Conservation (phyloP, 1,140 invertebrate genomes). For the Phymastichus coffea region DNA sequence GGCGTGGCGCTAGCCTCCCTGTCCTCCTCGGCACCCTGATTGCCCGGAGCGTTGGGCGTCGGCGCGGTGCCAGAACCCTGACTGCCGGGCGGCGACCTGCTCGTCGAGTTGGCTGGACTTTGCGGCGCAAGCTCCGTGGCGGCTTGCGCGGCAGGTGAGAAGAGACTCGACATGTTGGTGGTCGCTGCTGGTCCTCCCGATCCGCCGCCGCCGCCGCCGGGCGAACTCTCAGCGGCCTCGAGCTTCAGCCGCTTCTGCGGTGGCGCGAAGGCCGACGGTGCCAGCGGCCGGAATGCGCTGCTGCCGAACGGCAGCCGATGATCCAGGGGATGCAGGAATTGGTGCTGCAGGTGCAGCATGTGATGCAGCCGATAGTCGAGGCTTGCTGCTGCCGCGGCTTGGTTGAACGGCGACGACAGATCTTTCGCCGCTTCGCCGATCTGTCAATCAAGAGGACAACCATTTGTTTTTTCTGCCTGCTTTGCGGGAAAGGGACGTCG, state of each 20-base stretch:
- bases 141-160: slow-evolving; percentile 44
- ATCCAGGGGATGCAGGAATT: slow-evolving; percentile 57
- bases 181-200: slow-evolving; percentile 48
- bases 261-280: slow-evolving; percentile 59
- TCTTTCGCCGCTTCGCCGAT: slow-evolving; percentile 58
- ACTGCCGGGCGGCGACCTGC: slow-evolving; percentile 37
- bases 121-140: slow-evolving; percentile 43
- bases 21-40: slow-evolving; percentile 51
- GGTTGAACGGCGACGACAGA: slow-evolving; percentile 55
- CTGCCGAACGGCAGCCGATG: slow-evolving; percentile 52
- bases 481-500: too few relatives aligned
- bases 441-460: too few relatives aligned
- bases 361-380: slow-evolving; percentile 60
- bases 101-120: slow-evolving; percentile 40
- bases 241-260: slow-evolving; percentile 59
- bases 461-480: too few relatives aligned
- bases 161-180: slow-evolving; percentile 55
- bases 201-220: slow-evolving; percentile 44
- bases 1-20: slow-evolving; percentile 59
- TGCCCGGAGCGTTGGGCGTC: slow-evolving; percentile 32
- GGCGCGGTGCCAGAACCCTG: neutral
- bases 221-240: slow-evolving; percentile 46
- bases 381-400: slow-evolving; percentile 51
- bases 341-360: slow-evolving; percentile 58
- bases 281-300: slow-evolving; percentile 50